Percentiles rank a stretch among this genome's conserved stretches.
phyloP scores from a whole-genome alignment of 2,888 invertebrate species.

The Caenorhabditis sulstoni region DNA sequence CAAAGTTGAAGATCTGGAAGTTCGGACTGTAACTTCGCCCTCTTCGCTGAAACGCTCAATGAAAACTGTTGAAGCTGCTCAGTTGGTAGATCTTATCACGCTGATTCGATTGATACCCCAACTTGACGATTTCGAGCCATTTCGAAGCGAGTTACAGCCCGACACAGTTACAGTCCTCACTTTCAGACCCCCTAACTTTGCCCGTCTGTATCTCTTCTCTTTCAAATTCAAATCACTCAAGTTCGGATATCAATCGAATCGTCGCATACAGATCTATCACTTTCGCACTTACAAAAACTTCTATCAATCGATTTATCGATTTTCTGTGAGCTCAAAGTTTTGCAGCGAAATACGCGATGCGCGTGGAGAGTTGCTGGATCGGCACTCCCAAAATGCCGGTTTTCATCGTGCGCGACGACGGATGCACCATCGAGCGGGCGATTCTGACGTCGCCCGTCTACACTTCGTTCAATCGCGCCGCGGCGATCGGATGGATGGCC shows the following conservation, averaged over 20 bases:
- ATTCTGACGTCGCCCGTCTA: slow-evolving; percentile 66
- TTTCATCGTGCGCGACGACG: slow-evolving; percentile 57
- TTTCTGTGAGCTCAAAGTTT: slow-evolving; percentile 1
- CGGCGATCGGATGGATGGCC: slow-evolving; percentile 65
- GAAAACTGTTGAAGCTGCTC: too few species aligned
- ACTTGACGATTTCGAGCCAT: too few species aligned
- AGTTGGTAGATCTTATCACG: too few species aligned
- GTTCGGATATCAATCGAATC: neutral
- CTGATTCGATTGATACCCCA: too few species aligned
- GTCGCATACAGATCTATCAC: too few species aligned
- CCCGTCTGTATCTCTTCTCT: neutral
- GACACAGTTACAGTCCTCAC: too few species aligned
- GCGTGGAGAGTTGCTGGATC: slow-evolving; percentile 66
- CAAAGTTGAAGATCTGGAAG: too few species aligned
- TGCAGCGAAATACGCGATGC: slow-evolving; percentile 67
- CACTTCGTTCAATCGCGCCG: slow-evolving; percentile 54
- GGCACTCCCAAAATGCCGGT: slow-evolving; percentile 64
- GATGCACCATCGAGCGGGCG: slow-evolving; percentile 65
- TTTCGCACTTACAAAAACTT: too few species aligned
- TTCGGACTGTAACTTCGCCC: too few species aligned
- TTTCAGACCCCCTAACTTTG: too few species aligned
- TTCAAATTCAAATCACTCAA: neutral
- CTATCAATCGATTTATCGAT: neutral
- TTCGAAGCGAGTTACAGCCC: too few species aligned
- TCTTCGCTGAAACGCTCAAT: too few species aligned